Conservation (phyloP, 2,888 invertebrate genomes). For the Sinotaia quadrata region DNA sequence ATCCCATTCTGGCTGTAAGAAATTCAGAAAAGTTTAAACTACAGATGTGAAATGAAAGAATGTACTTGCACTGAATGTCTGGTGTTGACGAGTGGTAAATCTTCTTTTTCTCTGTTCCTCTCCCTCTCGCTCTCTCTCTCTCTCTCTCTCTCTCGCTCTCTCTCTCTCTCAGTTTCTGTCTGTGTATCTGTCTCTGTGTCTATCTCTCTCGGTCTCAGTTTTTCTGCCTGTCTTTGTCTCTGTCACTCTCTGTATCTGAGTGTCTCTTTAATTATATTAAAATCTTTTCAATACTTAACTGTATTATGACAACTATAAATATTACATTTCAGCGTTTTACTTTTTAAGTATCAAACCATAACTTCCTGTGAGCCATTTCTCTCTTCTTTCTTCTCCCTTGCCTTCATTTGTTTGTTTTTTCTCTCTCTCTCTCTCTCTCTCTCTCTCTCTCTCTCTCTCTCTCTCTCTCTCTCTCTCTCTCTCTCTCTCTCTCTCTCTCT, state of each 20-base stretch:
- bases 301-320: no score
- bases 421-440: constrained; percentile 4
- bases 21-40: no score
- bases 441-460: background rate
- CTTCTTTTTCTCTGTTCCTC: background rate
- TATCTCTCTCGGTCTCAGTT: background rate
- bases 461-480: background rate
- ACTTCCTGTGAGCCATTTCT: no score
- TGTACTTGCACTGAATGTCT: no score
- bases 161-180: background rate
- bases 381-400: background rate
- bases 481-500: background rate
- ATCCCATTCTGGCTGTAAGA: no score
- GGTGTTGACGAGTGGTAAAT: no score
- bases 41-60: no score
- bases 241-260: background rate
- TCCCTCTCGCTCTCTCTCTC: background rate
- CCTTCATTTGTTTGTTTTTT: no score
- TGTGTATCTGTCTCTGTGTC: background rate
- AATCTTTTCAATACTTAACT: no score
- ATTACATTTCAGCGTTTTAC: no score
- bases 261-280: no score
- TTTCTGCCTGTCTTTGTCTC: background rate
- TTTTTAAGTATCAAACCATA: no score
- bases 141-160: background rate